A percentile compares a stretch with the other conserved stretches of the same genome.
Conservation (phyloP, 2,888 invertebrate genomes). For the Morpho achilles region DNA sequence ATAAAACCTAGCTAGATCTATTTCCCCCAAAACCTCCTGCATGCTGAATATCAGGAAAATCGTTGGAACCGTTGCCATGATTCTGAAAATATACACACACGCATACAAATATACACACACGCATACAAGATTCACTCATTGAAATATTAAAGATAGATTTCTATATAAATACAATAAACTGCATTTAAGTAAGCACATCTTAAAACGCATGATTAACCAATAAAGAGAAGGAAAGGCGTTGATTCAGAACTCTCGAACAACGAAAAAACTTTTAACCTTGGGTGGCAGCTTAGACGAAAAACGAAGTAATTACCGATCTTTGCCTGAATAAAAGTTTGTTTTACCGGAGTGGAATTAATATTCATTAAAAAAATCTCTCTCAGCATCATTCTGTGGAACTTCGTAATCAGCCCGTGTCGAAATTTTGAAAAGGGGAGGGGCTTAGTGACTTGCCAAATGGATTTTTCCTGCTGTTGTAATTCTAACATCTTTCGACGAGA, state of each 20-base stretch:
- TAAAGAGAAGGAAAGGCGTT: constrained; percentile 6
- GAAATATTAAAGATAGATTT: no score
- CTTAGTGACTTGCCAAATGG: constrained; percentile 41
- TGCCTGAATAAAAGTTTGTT: constrained; percentile 68
- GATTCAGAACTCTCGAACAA: constrained; percentile 25
- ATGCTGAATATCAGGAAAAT: no score
- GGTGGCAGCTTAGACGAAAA: constrained; percentile 51
- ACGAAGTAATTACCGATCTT: constrained; percentile 68
- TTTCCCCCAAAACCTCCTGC: no score
- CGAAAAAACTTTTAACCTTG: constrained; percentile 42
- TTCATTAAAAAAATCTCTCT: constrained; percentile 69
- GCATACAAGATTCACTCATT: no score
- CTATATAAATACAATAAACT: no score
- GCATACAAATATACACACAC: no score
- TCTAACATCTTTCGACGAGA: background rate
- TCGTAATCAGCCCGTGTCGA: constrained; percentile 57
- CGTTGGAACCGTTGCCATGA: no score
- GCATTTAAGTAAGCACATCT: constrained; percentile 2
- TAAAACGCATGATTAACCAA: constrained; percentile 1
- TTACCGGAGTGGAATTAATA: constrained; percentile 71
- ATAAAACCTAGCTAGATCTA: no score
- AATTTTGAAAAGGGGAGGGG: constrained; percentile 23
- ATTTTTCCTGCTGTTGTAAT: constrained; percentile 8
- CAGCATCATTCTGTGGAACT: constrained; percentile 69
- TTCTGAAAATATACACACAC: no score